Evolutionary conservation across 2,888 invertebrate species (phyloP).

Genomic region (Habrosyne pyritoides): DNA sequence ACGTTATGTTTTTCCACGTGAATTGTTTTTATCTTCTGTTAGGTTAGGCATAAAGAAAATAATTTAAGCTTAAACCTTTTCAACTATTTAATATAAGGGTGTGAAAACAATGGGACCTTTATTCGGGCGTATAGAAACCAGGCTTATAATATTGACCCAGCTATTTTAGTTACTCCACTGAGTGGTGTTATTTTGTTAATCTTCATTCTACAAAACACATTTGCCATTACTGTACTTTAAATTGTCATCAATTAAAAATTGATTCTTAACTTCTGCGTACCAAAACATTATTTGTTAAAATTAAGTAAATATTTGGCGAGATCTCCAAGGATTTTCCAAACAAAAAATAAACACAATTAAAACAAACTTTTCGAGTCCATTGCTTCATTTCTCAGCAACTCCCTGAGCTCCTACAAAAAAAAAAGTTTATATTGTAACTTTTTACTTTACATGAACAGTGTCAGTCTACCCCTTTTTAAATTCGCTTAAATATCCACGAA

Average conservation of each 20-base stretch:
- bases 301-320: background rate
- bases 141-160: too few relatives aligned
- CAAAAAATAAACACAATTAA: conserved; percentile 1
- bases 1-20: too few relatives aligned
- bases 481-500: conserved; percentile 31
- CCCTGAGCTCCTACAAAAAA: background rate
- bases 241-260: too few relatives aligned
- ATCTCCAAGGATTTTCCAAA: background rate
- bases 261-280: background rate
- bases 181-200: too few relatives aligned
- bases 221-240: too few relatives aligned
- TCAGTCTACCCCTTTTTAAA: conserved; percentile 28
- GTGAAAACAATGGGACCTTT: background rate
- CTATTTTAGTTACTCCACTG: too few relatives aligned
- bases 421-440: conserved; percentile 22
- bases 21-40: too few relatives aligned
- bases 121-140: background rate
- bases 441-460: conserved; percentile 11
- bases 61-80: background rate
- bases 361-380: conserved; percentile 1
- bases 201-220: too few relatives aligned
- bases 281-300: background rate
- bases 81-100: background rate
- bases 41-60: background rate
- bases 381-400: background rate